These are phyloP conservation scores for Rhyacophila evoluta DNA, from an alignment of 2,888 invertebrate species.

Conservation along the genomic window DNA sequence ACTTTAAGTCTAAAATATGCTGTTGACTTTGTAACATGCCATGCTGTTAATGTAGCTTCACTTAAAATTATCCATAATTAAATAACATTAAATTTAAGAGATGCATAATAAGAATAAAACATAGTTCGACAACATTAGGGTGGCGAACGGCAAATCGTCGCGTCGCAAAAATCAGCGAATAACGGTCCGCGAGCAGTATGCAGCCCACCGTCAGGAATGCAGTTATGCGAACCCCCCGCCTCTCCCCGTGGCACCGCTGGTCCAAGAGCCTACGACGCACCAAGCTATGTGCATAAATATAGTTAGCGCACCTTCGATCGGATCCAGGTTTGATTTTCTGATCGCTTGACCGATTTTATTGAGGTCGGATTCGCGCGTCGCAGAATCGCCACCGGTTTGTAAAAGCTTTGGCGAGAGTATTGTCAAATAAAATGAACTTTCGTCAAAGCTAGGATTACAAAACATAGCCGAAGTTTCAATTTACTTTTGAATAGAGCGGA, in stretches of 20 bases:
- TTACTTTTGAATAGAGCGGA: no score
- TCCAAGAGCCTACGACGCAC: neutral
- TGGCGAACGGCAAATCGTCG: neutral
- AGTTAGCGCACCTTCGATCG: neutral
- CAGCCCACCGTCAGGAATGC: slow-evolving; percentile 8
- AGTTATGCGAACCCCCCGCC: neutral
- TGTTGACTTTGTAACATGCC: no score
- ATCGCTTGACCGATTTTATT: slow-evolving; percentile 18
- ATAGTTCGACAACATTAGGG: neutral
- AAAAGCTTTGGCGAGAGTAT: neutral
- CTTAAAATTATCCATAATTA: no score
- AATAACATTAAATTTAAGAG: no score
- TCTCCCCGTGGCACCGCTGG: neutral
- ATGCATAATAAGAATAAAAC: neutral
- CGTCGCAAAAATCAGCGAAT: neutral
- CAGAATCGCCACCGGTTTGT: neutral
- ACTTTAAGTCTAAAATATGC: no score
- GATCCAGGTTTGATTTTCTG: slow-evolving; percentile 5
- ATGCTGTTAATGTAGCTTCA: no score
- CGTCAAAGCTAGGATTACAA: no score
- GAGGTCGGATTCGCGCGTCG: neutral
- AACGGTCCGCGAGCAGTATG: slow-evolving; percentile 1
- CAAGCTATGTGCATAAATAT: neutral
- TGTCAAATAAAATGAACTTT: neutral
- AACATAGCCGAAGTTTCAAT: no score